These are phyloP conservation scores for Kobus ellipsiprymnus DNA, from an alignment of 2,113 vertebrate species.

Conservation along the genomic window DNA sequence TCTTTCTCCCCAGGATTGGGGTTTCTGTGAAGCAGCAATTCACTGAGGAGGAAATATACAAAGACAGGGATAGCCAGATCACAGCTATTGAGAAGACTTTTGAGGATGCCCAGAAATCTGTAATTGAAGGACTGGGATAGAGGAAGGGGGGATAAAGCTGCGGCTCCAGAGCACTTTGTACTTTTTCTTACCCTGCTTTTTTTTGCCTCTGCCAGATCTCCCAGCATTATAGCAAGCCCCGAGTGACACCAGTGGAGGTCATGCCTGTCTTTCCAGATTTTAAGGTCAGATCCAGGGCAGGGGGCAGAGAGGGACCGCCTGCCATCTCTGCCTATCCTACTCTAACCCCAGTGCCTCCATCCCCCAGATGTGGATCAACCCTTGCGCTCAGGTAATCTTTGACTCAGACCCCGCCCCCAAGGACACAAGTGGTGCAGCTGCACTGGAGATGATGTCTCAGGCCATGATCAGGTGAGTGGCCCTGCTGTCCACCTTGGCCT, in stretches of 20 bases:
- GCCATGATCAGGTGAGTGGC: conserved; percentile 91
- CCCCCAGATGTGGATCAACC: conserved; percentile 96
- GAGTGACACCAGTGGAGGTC: conserved; percentile 92
- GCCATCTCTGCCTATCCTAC: background rate
- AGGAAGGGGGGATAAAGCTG: background rate
- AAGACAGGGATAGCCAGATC: conserved; percentile 95
- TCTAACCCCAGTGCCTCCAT: background rate
- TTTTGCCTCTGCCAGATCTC: conserved; percentile 79
- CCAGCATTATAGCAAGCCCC: conserved; percentile 94
- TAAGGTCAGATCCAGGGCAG: conserved; percentile 81
- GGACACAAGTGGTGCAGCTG: conserved; percentile 84
- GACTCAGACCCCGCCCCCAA: conserved; percentile 95
- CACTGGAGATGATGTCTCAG: conserved; percentile 96
- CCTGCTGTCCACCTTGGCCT: background rate
- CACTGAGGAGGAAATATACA: conserved; percentile 97
- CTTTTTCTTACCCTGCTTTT: background rate
- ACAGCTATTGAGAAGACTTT: conserved; percentile 96
- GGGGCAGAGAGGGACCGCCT: background rate
- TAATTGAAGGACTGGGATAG: conserved; percentile 57
- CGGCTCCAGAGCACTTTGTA: background rate
- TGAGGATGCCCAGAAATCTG: conserved; percentile 93
- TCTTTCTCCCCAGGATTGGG: conserved; percentile 82
- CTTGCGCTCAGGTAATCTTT: conserved; percentile 96
- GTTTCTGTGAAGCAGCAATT: conserved; percentile 98
- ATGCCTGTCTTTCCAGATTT: conserved; percentile 94